Evolutionary conservation across 2,113 vertebrate species (phyloP), one percentile per base, ranked within the genome.

Genomic region (Cochlearius cochlearius): DNA sequence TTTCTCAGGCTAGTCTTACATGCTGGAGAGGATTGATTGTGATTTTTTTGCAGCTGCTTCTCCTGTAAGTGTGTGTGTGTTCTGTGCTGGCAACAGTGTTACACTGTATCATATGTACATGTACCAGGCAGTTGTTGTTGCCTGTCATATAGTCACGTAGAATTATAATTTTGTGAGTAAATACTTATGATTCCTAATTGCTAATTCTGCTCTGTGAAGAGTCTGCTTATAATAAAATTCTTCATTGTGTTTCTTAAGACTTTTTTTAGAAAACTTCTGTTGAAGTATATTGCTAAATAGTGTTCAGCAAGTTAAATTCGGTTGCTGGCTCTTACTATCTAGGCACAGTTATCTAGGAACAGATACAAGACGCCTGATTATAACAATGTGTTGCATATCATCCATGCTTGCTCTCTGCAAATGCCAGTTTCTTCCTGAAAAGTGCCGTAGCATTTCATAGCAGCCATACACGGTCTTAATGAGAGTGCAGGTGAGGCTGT

Each of bases 361-460:
- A 38, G 59, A 23, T 88, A 74, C 7, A 30, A 41, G 55, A n/a
- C 71, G 47, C 9, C 58, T 45, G 43, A 50, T 53, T 66, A 8
- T 59, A 34, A 26, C 25, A 55, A 23, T 1, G 5, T 71, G 41
- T 55, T 73, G 27, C 8, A 4, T 55, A 6, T 86, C 62, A 38
- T n/a, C 58, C 9, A 1, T n/a, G 9, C 16, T 47, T 68, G 17
- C 67, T 76, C 53, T 73, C 71, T 83, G 71, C 25, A 74, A 73
- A 32, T 8, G 25, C 21, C 43, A 18, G 4, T 53, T 92, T 41
- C 15, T 82, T 88, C 39, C 56, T 45, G 43, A 49, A 63, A 82
- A 69, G 49, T 6, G 32, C 32, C 0, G 0, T 45, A 55, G 38
- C 9, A 3, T 80, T 94, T 80, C 2, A 0, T 32, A n/a, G 72